These are phyloP conservation scores for Xenops minutus DNA, from an alignment of 2,797 vertebrate genomes.

Conservation along the genomic window DNA sequence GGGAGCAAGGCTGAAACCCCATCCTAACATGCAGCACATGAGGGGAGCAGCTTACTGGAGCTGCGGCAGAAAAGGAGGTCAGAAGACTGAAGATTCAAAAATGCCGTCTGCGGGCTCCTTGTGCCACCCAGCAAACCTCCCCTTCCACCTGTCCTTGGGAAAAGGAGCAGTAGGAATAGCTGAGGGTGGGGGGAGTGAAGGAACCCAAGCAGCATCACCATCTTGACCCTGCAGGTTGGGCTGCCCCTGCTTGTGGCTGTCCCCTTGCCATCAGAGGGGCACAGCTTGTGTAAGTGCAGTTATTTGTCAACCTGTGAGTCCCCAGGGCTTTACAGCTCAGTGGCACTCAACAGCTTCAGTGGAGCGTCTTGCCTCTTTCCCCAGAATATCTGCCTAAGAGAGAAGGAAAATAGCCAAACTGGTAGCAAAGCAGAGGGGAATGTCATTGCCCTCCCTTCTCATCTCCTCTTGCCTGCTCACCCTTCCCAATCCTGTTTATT, in stretches of 20 bases:
- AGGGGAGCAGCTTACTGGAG: not conserved
- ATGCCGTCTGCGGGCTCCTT: not conserved
- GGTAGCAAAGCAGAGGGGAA: not conserved
- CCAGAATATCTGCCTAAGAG: not conserved
- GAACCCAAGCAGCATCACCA: fast-evolving
- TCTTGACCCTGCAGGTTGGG: fast-evolving
- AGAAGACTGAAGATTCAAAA: not conserved
- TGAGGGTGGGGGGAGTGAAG: not conserved
- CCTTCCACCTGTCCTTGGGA: fast-evolving
- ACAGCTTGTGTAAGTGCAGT: not conserved
- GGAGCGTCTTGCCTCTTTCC: not conserved
- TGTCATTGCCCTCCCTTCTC: not conserved
- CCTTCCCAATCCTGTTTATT: not conserved
- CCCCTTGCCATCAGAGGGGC: fast-evolving
- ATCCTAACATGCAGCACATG: fast-evolving
- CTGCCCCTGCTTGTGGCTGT: not conserved
- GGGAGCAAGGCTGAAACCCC: not conserved
- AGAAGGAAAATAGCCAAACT: not conserved
- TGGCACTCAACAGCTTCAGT: not conserved
- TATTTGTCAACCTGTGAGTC: not conserved
- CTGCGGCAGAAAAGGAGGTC: not conserved
- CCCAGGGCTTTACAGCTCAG: not conserved
- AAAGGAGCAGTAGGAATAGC: not conserved
- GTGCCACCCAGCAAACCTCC: not conserved
- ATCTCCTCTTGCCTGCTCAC: not conserved